These are phyloP conservation scores for Apostichopus leukothele DNA, from an alignment of 53 echinoderm and acorn worm species.

Conservation along the genomic window DNA sequence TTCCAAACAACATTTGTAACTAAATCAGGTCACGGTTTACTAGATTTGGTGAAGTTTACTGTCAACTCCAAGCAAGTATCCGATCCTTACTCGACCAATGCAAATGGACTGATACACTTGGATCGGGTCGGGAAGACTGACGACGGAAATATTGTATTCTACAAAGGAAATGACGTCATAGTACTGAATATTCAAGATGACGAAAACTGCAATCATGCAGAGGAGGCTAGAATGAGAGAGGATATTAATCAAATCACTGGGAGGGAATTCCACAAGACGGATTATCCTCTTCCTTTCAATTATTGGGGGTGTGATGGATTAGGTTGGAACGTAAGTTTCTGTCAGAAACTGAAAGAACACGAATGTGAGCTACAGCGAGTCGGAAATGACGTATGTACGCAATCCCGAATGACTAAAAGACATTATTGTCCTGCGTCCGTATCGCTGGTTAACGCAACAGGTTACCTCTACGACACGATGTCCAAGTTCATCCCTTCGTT, in stretches of 20 bases:
- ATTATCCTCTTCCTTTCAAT: neutral
- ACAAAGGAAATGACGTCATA: neutral
- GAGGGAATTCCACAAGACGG: neutral
- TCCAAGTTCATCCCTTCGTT: neutral
- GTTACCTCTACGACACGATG: neutral
- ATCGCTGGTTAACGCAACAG: neutral
- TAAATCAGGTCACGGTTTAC: neutral
- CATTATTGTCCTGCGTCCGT: neutral
- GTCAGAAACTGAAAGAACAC: neutral
- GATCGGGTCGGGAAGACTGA: neutral
- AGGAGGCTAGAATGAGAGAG: neutral
- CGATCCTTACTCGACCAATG: neutral
- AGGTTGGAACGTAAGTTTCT: neutral
- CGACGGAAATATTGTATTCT: neutral
- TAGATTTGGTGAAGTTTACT: neutral
- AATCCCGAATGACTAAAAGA: neutral
- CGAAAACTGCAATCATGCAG: neutral
- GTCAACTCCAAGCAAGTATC: neutral
- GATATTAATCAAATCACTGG: neutral
- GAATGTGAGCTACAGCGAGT: neutral
- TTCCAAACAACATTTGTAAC: neutral
- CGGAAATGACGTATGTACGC: neutral
- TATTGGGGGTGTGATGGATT: neutral
- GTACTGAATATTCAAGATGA: neutral
- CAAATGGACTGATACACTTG: neutral